Evolutionary conservation across 2,888 invertebrate genomes (phyloP), one percentile per base, ranked within the genome.

Genomic region (Ephialtes manifestator): DNA sequence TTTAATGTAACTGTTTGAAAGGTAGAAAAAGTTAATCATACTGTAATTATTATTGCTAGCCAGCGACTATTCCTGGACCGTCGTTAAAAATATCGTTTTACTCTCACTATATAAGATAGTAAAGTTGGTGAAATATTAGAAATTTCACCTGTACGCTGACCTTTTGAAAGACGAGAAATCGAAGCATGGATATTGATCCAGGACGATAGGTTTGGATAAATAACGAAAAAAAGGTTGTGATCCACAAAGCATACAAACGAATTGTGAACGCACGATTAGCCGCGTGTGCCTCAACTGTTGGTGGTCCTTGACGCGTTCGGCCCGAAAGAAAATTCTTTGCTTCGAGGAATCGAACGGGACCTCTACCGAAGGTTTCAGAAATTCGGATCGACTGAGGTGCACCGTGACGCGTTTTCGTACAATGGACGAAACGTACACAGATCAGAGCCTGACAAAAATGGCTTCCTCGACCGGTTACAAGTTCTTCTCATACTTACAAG

Each of bases 211-310:
- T 76, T 79, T 39, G 70, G 55, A 65, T 53, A 70, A 55, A 65
- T 39, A 60, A 46, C 60, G 11, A 74, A 84, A 82, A 76, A 60
- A 63, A 46, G 63, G 24, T 70, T 28, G 31, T 39, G 79, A 76
- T 43, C 68, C 76, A 75, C 71, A 71, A 68, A 76, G 82, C 70
- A 83, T 81, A 86, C 83, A 83, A 81, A 72, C 84, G 83, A 79
- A 78, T 83, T 71, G 70, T 85, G 71, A 72, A 85, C 86, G 86
- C 60, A 55, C 86, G 86, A 87, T 86, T 87, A 85, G 81, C 58
- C 80, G 68, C 74, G 51, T 63, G 77, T 79, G 60, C 24, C 51
- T 35, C 63, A 13, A 72, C 77, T 46, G 67, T 39, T 43, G 83
- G 77, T 83, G 85, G 81, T 85, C 81, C 77, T 48, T 24, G 68